Base-by-base conservation (phyloP, 2,888 invertebrate species). In the Drosophila macrospina region DNA sequence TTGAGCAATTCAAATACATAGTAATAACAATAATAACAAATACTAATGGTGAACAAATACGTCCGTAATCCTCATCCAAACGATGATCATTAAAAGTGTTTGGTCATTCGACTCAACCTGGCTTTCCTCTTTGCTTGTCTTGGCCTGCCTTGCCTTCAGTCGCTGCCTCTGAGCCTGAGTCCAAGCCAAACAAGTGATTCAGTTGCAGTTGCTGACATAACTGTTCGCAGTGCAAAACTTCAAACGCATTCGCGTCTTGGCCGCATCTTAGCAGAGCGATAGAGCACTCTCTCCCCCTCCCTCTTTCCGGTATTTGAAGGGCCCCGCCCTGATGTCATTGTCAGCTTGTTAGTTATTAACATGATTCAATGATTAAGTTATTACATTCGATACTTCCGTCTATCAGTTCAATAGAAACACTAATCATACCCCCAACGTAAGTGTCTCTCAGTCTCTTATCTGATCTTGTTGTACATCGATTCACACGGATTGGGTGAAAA, bases 1-100 rank as follows among this genome's bases (percentile, higher is more conserved):
- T 83, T 87, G 77, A 82, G 88, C 88, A 90, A 90, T 90, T 90
- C 88, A 89, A 90, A 90, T 90, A 90, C 88, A 77, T 89, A 84
- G 90, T 84, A 89, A 90, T 87, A 90, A 90, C 82, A 89, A 89
- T 86, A 86, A 88, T 88, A 86, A 86, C 86, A 88, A 89, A 86
- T 86, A 88, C 90, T 88, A 90, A 90, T 90, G 88, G 87, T 87
- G 81, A 79, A 80, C 80, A 90, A 90, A 86, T 85, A 86, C 74
- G 73, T 57, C 63, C 60, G 28, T 45, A 44, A 44, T 48, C 54
- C 61, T 70, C 76, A 77, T 56, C 71, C 80, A 55, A 41, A 42
- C 62, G 54, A 51, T 63, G 86, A 75, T 73, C 88, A 86, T 83
- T 83, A 78, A 85, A 88, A 83, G 66, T 84, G 88, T 55, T 88